phyloP scores from a whole-genome alignment of 2,888 invertebrate species.

The Copidosoma aretas region DNA sequence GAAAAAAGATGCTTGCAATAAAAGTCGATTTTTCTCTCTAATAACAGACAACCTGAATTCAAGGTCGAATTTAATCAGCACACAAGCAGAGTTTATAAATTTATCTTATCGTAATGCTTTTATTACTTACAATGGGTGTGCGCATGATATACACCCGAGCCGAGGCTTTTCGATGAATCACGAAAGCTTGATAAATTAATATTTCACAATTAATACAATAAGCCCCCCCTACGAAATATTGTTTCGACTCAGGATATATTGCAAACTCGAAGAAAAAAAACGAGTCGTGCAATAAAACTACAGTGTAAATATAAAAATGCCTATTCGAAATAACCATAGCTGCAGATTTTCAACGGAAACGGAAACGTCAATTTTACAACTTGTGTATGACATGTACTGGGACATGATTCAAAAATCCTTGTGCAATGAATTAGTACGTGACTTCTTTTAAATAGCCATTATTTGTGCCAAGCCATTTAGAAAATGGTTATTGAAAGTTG shows the following conservation, averaged over 20 bases:
- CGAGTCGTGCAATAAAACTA: slow-evolving; percentile 12
- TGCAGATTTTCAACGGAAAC: slow-evolving; percentile 5
- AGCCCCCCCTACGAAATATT: neutral
- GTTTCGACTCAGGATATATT: neutral
- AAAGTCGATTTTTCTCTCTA: neutral
- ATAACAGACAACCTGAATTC: neutral
- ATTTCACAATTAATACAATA: neutral
- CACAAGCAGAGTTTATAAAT: neutral
- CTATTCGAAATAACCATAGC: slow-evolving; percentile 10
- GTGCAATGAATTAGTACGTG: slow-evolving; percentile 18
- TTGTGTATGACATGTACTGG: slow-evolving; percentile 14
- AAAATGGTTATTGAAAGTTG: slow-evolving; percentile 4
- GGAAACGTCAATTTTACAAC: neutral
- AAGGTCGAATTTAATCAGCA: neutral
- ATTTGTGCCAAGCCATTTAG: slow-evolving; percentile 28
- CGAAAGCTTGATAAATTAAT: neutral
- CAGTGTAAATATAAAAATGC: slow-evolving; percentile 13
- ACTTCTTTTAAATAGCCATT: slow-evolving; percentile 7
- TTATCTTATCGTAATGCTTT: neutral
- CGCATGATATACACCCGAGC: neutral
- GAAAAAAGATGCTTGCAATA: neutral
- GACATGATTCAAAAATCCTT: slow-evolving; percentile 16
- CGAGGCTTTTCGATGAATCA: neutral
- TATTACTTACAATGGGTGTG: neutral
- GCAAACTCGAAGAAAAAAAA: no score